These are phyloP conservation scores for Corythoichthys intestinalis DNA, from an alignment of 2,113 vertebrate species.

Conservation along the genomic window DNA sequence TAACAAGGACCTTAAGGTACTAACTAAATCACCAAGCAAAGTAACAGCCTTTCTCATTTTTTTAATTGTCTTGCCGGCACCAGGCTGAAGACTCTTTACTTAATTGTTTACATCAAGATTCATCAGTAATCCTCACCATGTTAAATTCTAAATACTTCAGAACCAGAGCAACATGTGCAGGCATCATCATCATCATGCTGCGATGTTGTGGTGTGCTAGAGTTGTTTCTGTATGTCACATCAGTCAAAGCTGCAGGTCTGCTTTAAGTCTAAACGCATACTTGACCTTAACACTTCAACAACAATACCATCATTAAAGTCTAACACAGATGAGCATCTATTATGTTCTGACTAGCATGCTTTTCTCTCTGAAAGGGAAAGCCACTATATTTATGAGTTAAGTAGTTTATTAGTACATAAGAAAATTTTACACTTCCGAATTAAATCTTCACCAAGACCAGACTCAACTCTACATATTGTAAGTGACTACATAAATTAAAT, in stretches of 20 bases:
- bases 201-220: neutral
- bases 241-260: neutral
- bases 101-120: neutral
- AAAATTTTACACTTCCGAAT: neutral
- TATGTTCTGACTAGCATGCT: neutral
- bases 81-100: neutral
- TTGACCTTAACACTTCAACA: neutral
- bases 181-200: neutral
- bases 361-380: neutral
- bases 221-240: neutral
- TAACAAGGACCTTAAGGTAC: constrained; percentile 98
- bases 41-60: constrained; percentile 14
- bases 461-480: no score
- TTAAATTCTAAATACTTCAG: neutral
- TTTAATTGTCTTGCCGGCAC: constrained; percentile 17
- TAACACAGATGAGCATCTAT: neutral
- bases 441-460: no score
- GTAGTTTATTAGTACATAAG: neutral
- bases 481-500: no score
- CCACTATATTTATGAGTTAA: neutral
- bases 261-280: neutral
- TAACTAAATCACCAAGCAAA: neutral
- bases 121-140: neutral
- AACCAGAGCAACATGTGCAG: neutral
- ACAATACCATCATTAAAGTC: neutral